Percentiles rank a stretch among this genome's conserved stretches.
Conservation (phyloP, 2,113 vertebrate genomes). For the Aptenodytes patagonicus region DNA sequence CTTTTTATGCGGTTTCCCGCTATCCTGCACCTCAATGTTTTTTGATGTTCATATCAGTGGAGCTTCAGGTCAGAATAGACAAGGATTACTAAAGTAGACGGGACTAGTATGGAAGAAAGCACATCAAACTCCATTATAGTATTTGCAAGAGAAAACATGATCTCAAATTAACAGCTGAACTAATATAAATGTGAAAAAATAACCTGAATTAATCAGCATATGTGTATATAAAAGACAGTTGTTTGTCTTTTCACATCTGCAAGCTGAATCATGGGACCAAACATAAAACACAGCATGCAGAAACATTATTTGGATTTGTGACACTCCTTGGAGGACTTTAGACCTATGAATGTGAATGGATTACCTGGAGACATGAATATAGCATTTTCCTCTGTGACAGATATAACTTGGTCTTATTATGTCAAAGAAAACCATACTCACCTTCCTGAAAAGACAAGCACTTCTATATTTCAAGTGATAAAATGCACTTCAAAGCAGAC, state of each 20-base stretch:
- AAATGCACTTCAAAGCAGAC: background rate
- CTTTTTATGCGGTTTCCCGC: background rate
- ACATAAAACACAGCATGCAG: background rate
- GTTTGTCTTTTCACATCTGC: background rate
- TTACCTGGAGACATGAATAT: background rate
- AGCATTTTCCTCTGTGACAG: background rate
- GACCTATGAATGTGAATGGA: background rate
- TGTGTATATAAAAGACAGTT: background rate
- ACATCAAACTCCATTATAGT: background rate
- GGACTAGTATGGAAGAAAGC: background rate
- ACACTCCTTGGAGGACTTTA: background rate
- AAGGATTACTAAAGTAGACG: background rate
- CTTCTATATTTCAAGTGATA: background rate
- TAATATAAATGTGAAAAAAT: background rate
- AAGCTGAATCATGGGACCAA: background rate
- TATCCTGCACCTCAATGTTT: background rate
- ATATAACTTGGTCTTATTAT: background rate
- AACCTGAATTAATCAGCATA: background rate
- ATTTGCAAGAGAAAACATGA: background rate
- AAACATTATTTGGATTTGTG: background rate
- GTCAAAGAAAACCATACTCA: background rate
- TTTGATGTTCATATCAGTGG: background rate
- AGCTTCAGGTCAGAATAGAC: background rate
- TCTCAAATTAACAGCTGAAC: background rate
- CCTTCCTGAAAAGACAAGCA: background rate